Evolutionary conservation across 2,888 invertebrate species (phyloP), one percentile per base, ranked within the genome.

Genomic region (Bugula neritina): DNA sequence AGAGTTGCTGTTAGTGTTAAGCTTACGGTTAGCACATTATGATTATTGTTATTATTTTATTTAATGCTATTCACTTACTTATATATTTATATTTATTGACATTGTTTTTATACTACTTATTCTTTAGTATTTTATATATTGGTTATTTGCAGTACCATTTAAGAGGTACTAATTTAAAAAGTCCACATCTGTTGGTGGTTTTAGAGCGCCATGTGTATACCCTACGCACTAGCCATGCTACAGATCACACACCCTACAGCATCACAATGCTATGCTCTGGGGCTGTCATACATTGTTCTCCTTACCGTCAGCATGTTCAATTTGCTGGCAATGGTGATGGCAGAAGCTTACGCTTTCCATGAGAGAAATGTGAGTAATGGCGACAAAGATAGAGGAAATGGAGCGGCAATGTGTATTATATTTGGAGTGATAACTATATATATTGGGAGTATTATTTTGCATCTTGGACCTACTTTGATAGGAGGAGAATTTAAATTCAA

Each of bases 291-390:
- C 76, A 82, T 84, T 71, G 79, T 84, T 69, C 76, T 83, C 2
- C 79, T 83, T 27, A 84, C 83, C 1, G 81, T 81, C n/a, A 82
- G 81, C 21, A 80, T 81, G 34, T 83, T 84, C 76, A 84, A 84
- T 75, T 80, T 84, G 76, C 80, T 84, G n/a, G 83, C 84, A n/a
- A 83, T 83, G 81, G 80, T 83, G 25, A 83, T 83, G 72, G 80
- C 83, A 2, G 84, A 84, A 75, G 84, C 73, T 10, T 74, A 74
- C 72, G 69, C 54, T 25, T 73, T 73, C 43, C 52, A 70, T 29
- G 70, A 54, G 52, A n/a, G 31, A n/a, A 70, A 70, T 54, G 29
- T 70, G 10, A 52, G 58, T 35, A 70, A 73, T 17, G 72, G 74
- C 1, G 77, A 75, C 2, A 76, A 74, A 13, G 79, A 81, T 72